Conservation (phyloP, 2,888 invertebrate species). For the Cryptus viduatorius region DNA sequence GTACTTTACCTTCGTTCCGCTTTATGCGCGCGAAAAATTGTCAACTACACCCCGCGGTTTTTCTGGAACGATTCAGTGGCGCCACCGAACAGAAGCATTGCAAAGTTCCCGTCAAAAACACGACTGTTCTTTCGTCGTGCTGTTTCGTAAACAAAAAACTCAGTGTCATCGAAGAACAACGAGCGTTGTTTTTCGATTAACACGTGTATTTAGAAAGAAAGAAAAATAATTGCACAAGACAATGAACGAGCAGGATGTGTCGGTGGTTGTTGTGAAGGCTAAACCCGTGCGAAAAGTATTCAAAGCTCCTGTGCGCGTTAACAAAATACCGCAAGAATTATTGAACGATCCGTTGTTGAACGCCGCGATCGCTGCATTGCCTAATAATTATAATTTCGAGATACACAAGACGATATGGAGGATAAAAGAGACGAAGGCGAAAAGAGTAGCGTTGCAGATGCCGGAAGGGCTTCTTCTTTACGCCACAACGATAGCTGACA, state of each 20-base stretch:
- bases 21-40: too few relatives aligned
- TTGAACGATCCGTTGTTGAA: constrained; percentile 91
- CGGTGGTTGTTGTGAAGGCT: constrained; percentile 90
- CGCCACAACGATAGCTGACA: constrained; percentile 96
- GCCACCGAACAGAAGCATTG: background rate
- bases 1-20: too few relatives aligned
- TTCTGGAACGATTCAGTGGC: background rate
- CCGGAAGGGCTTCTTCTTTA: constrained; percentile 98
- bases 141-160: background rate
- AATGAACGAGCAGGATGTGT: constrained; percentile 82
- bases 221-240: constrained; percentile 16
- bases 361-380: constrained; percentile 91
- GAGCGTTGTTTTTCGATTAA: background rate
- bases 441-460: constrained; percentile 97
- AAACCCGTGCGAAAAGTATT: constrained; percentile 93
- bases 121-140: too few relatives aligned
- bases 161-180: background rate
- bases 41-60: too few relatives aligned
- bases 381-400: constrained; percentile 99
- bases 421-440: constrained; percentile 92
- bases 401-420: constrained; percentile 99
- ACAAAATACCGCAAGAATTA: constrained; percentile 93
- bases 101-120: too few relatives aligned
- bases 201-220: background rate
- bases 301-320: constrained; percentile 90